These are phyloP conservation scores for Euplagia quadripunctaria DNA, from an alignment of 2,888 invertebrate species.

Conservation along the genomic window DNA sequence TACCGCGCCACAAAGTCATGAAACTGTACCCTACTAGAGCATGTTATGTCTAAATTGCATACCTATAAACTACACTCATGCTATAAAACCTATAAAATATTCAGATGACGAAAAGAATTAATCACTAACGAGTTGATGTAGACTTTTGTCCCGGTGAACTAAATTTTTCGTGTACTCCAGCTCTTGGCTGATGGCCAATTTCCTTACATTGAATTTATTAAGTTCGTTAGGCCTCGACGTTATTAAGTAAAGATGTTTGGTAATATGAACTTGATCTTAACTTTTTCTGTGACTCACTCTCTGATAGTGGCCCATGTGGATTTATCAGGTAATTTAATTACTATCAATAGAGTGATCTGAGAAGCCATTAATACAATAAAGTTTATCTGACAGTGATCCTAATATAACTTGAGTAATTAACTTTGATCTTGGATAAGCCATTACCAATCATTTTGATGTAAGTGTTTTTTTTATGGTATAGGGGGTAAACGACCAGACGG, in stretches of 20 bases:
- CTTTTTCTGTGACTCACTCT: conserved; percentile 2
- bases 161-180: not conserved
- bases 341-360: not conserved
- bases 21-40: no score
- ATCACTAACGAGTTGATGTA: not conserved
- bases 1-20: no score
- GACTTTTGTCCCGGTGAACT: not conserved
- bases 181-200: conserved; percentile 14
- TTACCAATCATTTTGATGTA: not conserved
- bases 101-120: not conserved
- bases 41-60: no score
- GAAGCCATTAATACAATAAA: not conserved
- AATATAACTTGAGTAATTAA: not conserved
- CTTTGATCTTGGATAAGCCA: not conserved
- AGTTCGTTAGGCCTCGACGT: conserved; percentile 20
- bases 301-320: not conserved
- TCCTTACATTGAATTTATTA: conserved; percentile 21
- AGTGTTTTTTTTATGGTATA: no score
- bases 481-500: no score
- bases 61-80: no score
- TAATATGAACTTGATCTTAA: conserved; percentile 3
- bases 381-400: not conserved
- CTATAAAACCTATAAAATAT: not conserved
- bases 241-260: conserved; percentile 27
- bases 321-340: not conserved